Percentiles rank a stretch among this genome's conserved stretches.
These are phyloP conservation scores for Nebria salina DNA, from an alignment of 2,888 invertebrate genomes.

Conservation along the genomic window DNA sequence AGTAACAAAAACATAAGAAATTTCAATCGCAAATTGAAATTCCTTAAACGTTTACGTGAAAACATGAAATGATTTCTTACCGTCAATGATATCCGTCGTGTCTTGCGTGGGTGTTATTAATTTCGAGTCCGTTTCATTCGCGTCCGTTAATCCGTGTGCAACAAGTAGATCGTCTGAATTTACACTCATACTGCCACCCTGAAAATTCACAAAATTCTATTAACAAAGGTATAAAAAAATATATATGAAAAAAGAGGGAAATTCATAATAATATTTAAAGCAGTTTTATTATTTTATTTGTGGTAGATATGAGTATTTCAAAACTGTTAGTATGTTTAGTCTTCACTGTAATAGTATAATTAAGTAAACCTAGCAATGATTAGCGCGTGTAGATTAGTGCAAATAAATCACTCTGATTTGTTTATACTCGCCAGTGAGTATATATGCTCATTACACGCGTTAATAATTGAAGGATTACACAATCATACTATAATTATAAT, in stretches of 20 bases:
- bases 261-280: slow-evolving; percentile 2
- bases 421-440: no score
- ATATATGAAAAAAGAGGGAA: not conserved
- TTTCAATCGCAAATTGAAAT: slow-evolving; percentile 28
- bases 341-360: not conserved
- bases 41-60: not conserved
- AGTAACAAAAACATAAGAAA: slow-evolving; percentile 15
- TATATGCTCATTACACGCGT: no score
- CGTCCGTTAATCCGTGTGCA: slow-evolving; percentile 70
- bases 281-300: not conserved
- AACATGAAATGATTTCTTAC: slow-evolving; percentile 64
- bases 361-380: no score
- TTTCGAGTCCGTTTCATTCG: slow-evolving; percentile 69
- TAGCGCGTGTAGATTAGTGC: no score
- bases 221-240: not conserved
- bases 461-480: no score
- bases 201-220: slow-evolving; percentile 39
- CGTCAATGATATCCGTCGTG: slow-evolving; percentile 78
- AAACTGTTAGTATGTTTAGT: no score
- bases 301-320: no score
- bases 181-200: slow-evolving; percentile 64
- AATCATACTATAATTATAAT: no score
- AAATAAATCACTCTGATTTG: no score
- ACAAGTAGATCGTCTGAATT: slow-evolving; percentile 69
- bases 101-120: slow-evolving; percentile 72